Evolutionary conservation across 2,888 invertebrate species (phyloP).

Genomic region (Lucinisca nassula): DNA sequence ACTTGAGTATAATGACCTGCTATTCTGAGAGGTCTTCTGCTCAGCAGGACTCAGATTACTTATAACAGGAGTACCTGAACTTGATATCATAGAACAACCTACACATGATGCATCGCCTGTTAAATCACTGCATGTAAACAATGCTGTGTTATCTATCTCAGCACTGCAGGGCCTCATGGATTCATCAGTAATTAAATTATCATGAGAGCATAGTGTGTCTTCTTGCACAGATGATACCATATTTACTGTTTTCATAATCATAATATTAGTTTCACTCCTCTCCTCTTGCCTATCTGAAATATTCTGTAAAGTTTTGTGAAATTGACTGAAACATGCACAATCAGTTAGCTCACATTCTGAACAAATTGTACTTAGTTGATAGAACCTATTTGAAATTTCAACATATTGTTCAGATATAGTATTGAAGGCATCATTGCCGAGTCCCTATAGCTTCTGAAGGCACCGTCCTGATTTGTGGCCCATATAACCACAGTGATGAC

Average conservation of each 20-base stretch:
- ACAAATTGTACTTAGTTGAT: background rate
- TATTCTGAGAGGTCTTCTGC: background rate
- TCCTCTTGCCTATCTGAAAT: too few species aligned
- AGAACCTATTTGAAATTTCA: background rate
- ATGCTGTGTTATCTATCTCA: background rate
- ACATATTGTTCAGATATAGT: background rate
- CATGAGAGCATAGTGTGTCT: background rate
- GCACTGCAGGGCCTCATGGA: too few species aligned
- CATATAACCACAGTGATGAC: background rate
- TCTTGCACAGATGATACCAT: background rate
- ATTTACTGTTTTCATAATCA: background rate
- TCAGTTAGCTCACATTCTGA: background rate
- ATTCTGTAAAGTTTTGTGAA: background rate
- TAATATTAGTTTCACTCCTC: too few species aligned
- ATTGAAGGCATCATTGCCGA: background rate
- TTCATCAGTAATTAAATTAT: too few species aligned
- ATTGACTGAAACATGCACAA: background rate
- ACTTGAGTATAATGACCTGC: background rate
- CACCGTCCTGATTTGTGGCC: background rate
- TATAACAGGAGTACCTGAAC: background rate
- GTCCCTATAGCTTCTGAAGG: background rate
- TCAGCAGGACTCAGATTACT: background rate
- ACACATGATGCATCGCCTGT: background rate
- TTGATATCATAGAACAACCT: background rate
- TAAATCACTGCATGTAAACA: background rate